Conservation (phyloP, 2,888 invertebrate genomes). For the Choristoneura rosaceana region DNA sequence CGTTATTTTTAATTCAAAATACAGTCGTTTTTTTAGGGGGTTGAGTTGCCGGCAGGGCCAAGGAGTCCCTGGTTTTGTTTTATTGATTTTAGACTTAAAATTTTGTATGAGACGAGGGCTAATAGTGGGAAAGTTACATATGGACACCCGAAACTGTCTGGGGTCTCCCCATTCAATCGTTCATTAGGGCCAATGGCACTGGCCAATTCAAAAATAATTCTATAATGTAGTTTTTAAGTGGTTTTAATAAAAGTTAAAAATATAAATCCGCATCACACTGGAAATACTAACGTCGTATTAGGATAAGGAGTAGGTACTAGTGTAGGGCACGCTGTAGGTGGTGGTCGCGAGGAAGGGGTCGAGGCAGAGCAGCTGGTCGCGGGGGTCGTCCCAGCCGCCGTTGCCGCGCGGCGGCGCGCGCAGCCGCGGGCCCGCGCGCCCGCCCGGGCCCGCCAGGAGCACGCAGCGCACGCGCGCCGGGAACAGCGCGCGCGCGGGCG, state of each 20-base stretch:
- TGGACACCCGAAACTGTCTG: no score
- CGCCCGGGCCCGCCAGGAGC: constrained; percentile 49
- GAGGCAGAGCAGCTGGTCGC: constrained; percentile 61
- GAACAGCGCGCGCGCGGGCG: constrained; percentile 45
- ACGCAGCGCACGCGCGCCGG: constrained; percentile 53
- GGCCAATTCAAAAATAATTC: neutral
- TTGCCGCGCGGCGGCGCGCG: constrained; percentile 49
- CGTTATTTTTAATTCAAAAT: no score
- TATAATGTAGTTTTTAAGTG: neutral
- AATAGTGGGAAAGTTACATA: no score
- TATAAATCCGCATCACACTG: neutral
- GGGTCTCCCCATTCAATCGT: no score
- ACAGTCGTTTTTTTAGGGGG: no score
- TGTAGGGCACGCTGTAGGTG: neutral
- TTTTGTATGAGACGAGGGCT: no score
- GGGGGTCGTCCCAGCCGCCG: constrained; percentile 61
- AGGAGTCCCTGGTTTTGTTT: no score
- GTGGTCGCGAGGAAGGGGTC: constrained; percentile 50
- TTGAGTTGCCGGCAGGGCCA: no score
- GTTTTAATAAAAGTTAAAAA: neutral
- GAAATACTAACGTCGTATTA: neutral
- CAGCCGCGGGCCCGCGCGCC: constrained; percentile 44
- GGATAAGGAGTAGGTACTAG: neutral
- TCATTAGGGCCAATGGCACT: no score
- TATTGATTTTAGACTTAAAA: no score